These are phyloP conservation scores for Luperina testacea DNA, from an alignment of 2,888 invertebrate species.

Conservation along the genomic window DNA sequence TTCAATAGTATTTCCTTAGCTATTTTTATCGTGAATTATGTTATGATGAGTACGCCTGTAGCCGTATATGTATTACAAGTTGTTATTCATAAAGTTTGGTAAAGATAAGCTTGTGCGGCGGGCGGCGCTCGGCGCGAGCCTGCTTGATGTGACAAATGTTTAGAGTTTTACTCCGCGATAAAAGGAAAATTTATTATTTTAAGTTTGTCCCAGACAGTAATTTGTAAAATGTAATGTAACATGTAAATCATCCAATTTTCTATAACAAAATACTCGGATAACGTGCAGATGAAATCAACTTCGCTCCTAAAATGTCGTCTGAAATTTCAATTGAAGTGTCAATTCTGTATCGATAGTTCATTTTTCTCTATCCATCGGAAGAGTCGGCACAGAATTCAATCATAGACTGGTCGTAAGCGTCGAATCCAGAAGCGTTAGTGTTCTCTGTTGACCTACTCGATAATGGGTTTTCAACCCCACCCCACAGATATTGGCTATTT, in stretches of 20 bases:
- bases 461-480: constrained; percentile 62
- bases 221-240: not conserved
- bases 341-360: constrained; percentile 32
- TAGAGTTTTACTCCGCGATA: constrained; percentile 12
- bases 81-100: constrained; percentile 63
- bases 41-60: constrained; percentile 55
- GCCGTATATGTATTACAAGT: constrained; percentile 55
- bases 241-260: not conserved
- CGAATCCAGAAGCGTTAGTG: constrained; percentile 58
- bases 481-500: constrained; percentile 62
- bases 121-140: constrained; percentile 6
- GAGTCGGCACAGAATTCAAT: constrained; percentile 62
- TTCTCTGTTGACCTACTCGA: constrained; percentile 61
- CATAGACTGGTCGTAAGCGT: constrained; percentile 54
- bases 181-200: constrained; percentile 12
- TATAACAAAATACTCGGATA: not conserved
- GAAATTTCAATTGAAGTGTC: constrained; percentile 35
- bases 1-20: constrained; percentile 68
- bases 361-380: constrained; percentile 44
- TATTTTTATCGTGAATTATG: constrained; percentile 62
- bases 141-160: constrained; percentile 35
- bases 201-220: not conserved
- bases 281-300: not conserved
- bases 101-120: constrained; percentile 44
- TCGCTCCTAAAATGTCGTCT: constrained; percentile 10